phyloP scores from a whole-genome alignment of 2,888 invertebrate genomes.

The Phalera bucephala region DNA sequence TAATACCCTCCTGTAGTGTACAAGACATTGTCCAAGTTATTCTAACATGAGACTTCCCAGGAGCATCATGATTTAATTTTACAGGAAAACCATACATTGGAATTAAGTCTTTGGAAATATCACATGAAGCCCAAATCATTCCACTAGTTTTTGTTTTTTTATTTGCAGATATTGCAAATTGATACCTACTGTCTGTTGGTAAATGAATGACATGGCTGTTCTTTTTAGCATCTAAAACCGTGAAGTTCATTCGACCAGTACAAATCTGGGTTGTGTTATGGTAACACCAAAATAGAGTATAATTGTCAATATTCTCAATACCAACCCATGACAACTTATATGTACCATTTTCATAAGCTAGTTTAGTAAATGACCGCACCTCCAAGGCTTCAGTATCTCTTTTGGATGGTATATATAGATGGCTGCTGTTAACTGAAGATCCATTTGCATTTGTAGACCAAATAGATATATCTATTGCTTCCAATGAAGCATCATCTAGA shows the following conservation, averaged over 20 bases:
- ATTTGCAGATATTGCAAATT: constrained; percentile 93
- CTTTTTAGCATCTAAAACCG: constrained; percentile 53
- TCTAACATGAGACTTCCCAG: constrained; percentile 64
- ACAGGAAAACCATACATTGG: constrained; percentile 82
- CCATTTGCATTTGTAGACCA: constrained; percentile 85
- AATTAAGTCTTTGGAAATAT: constrained; percentile 70
- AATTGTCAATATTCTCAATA: constrained; percentile 83
- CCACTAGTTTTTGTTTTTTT: constrained; percentile 88
- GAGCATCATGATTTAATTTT: constrained; percentile 55
- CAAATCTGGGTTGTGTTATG: constrained; percentile 77
- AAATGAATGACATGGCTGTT: constrained; percentile 84
- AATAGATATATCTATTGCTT: constrained; percentile 78
- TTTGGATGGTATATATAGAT: constrained; percentile 84
- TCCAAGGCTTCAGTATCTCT: constrained; percentile 69
- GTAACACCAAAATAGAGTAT: constrained; percentile 92
- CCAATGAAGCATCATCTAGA: constrained; percentile 75
- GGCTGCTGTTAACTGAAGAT: constrained; percentile 78
- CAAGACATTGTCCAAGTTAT: constrained; percentile 91
- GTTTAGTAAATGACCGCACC: constrained; percentile 85
- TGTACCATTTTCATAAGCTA: constrained; percentile 87
- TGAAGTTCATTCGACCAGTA: constrained; percentile 75
- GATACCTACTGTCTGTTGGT: constrained; percentile 84
- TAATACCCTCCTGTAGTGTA: constrained; percentile 86
- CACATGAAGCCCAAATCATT: constrained; percentile 92
- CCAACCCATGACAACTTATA: constrained; percentile 90